Evolutionary conservation across 2,888 invertebrate species (phyloP), one percentile per base, ranked within the genome.

Genomic region (Lasioglossum oenotherae): DNA sequence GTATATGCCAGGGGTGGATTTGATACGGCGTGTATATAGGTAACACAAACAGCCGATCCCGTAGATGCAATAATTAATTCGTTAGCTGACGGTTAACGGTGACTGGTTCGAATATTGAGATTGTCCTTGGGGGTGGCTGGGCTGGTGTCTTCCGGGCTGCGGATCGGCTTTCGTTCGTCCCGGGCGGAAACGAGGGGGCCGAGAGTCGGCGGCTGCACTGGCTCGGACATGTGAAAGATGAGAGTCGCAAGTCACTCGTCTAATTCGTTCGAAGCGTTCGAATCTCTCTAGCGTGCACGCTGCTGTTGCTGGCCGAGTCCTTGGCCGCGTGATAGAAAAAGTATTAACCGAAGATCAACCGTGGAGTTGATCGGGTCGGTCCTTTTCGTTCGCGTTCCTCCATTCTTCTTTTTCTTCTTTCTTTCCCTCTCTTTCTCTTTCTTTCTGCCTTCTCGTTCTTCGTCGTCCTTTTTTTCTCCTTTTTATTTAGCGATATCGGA

Each of bases 191-290:
- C 53, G 77, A 76, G 14, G 31, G 64, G 31, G 74, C 4, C 73
- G 78, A 71, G 78, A 72, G 78, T 38, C 71, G 73, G 49, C 49
- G 53, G 46, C 80, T 49, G 73, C 53, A 69, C 31, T 38, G 27
- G 35, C 27, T 10, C 16, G 53, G 53, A 16, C 80, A 67, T 38
- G 27, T 35, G 77, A 74, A 78, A 78, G 71, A 80, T 60, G 81
- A 84, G 83, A 86, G 78, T 60, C 69, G 81, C 87, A 74, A 87
- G 87, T 87, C 87, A 86, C 73, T 75, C 80, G 80, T 69, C 80
- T 86, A 87, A 87, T 87, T 87, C 86, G 76, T 79, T 78, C 69
- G 78, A 60, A 78, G 64, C 71, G 82, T 82, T 80, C 60, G 49
- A 49, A 27, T 67, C 76, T 71, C 60, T 76, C 71, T 41, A 67